Evolutionary conservation across 2,113 vertebrate genomes (phyloP).

Genomic region (Cygnus buccinator): DNA sequence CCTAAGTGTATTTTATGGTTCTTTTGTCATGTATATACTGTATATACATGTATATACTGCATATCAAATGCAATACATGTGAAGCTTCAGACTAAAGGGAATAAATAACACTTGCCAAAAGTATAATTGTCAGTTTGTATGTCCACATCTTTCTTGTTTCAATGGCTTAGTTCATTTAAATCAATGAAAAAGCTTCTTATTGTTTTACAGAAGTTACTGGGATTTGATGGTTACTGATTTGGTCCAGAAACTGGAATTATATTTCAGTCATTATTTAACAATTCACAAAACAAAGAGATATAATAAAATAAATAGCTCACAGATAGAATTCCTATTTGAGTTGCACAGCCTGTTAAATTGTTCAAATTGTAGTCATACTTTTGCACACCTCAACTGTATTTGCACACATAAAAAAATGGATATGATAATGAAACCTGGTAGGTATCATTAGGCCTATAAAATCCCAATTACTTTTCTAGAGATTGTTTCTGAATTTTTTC

Average conservation of each 20-base stretch:
- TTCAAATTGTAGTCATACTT: background rate
- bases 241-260: background rate
- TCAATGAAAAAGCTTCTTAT: background rate
- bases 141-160: background rate
- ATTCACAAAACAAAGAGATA: background rate
- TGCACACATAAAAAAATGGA: background rate
- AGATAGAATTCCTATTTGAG: background rate
- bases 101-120: background rate
- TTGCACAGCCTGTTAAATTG: background rate
- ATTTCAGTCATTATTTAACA: background rate
- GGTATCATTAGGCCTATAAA: background rate
- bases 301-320: constrained; percentile 8
- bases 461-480: background rate
- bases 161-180: background rate
- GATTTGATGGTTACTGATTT: background rate
- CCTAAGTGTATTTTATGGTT: background rate
- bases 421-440: background rate
- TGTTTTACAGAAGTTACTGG: background rate
- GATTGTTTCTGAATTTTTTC: background rate
- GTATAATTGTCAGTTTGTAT: background rate
- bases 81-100: background rate
- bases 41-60: background rate
- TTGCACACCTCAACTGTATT: background rate
- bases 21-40: background rate
- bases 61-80: background rate